Evolutionary conservation across 2,888 invertebrate species (phyloP), one percentile per base, ranked within the genome.

Genomic region (Lasioglossum oenotherae): DNA sequence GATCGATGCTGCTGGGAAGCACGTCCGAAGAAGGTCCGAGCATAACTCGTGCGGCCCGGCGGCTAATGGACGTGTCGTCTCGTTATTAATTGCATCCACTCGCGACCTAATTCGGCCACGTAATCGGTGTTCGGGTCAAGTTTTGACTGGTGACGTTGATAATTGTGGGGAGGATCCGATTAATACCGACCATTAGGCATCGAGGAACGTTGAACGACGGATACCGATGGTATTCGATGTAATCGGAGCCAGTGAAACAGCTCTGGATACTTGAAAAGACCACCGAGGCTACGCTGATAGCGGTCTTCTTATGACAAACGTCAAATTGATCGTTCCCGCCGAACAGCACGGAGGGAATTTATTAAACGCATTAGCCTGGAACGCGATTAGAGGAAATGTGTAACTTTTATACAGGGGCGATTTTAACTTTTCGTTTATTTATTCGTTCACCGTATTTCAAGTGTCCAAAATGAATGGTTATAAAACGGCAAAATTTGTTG

Each of bases 161-260:
- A 91, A 91, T 90, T 84, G 86, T 78, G 74, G 82, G 60, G 78
- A 71, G 64, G 84, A 53, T 69, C 60, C 89, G 90, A 91, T 92
- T 92, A 90, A 92, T 92, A 89, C 85, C 80, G 87, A 86, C 92
- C 92, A 91, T 93, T 93, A 92, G 87, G 77, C 82, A 88, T 82
- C 31, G 74, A 74, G 72, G 84, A 89, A 88, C 85, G 91, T 85
- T 81, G 81, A 87, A 88, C 74, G 86, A 74, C 83, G 82, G 91
- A 90, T 88, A 89, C 76, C 85, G 71, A 41, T 85, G 89, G 89
- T 86, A 88, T 91, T 84, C 87, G 84, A 90, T 81, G 75, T 74
- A 86, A 89, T 91, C 90, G 75, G 81, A 80, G 60, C 77, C 75
- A 85, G 74, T 75, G 73, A 74, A 78, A 75, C 82, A 27, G 41